Conservation (phyloP, 2,888 invertebrate genomes). For the Diplazon laetatorius region DNA sequence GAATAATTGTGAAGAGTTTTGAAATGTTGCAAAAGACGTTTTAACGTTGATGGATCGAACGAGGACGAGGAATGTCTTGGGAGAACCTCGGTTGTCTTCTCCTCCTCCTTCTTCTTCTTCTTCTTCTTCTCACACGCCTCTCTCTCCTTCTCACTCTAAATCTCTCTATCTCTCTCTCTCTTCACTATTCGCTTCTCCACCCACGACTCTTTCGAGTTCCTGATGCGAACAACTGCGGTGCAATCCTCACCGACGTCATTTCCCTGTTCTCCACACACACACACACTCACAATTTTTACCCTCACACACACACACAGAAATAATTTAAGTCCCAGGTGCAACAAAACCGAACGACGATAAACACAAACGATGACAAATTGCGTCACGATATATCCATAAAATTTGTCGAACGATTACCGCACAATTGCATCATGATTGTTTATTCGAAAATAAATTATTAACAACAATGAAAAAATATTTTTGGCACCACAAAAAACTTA, state of each 20-base stretch:
- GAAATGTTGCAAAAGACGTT: neutral
- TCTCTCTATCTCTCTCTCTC: neutral
- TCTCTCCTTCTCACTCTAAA: too few species aligned
- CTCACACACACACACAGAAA: too few species aligned
- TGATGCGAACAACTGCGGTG: slow-evolving; percentile 25
- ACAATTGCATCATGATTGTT: too few species aligned
- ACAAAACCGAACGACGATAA: too few species aligned
- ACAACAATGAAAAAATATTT: too few species aligned
- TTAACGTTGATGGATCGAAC: slow-evolving; percentile 15
- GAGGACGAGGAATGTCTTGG: slow-evolving; percentile 30
- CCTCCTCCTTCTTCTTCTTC: neutral
- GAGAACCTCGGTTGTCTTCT: slow-evolving; percentile 23
- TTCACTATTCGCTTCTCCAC: slow-evolving; percentile 43
- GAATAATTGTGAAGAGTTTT: neutral
- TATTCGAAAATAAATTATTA: too few species aligned
- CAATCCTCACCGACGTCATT: slow-evolving; percentile 46
- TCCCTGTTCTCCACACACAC: slow-evolving; percentile 27
- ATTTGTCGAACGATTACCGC: too few species aligned
- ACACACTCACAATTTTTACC: neutral
- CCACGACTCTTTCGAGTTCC: slow-evolving; percentile 51
- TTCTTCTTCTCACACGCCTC: too few species aligned
- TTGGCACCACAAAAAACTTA: too few species aligned
- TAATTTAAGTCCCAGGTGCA: too few species aligned
- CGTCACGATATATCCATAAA: too few species aligned
- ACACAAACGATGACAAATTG: too few species aligned